phyloP scores from a whole-genome alignment of 2,888 invertebrate genomes.

The Anodontia alba region DNA sequence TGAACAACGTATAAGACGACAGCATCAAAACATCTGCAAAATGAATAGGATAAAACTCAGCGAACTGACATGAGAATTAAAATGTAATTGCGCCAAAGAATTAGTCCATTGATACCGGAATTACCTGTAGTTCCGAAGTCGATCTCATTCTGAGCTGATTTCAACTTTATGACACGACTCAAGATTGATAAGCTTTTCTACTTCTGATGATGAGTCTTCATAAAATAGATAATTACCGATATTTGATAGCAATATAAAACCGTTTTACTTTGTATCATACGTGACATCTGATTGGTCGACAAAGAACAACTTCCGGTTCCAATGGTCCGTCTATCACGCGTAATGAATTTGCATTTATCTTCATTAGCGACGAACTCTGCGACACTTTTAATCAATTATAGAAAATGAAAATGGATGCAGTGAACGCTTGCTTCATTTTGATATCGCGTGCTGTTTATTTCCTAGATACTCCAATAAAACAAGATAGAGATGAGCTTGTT shows the following conservation, averaged over 20 bases:
- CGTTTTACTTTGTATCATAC: conserved; percentile 42
- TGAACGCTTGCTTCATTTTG: conserved; percentile 12
- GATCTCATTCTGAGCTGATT: conserved; percentile 45
- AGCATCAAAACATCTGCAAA: not conserved
- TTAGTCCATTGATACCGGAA: conserved; percentile 38
- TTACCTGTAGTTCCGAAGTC: conserved; percentile 48
- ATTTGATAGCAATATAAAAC: conserved; percentile 47
- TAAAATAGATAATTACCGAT: conserved; percentile 46
- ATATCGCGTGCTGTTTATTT: conserved; percentile 23
- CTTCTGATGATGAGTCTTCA: conserved; percentile 29
- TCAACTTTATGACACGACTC: conserved; percentile 43
- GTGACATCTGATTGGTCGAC: conserved; percentile 41
- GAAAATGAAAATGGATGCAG: conserved; percentile 19
- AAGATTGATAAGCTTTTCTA: conserved; percentile 47
- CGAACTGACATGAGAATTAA: conserved; percentile 3
- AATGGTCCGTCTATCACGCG: conserved; percentile 46
- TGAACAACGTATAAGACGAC: no score
- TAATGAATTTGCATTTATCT: conserved; percentile 53
- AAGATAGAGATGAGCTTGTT: conserved; percentile 18
- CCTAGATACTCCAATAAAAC: conserved; percentile 9
- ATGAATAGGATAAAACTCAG: not conserved
- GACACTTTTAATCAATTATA: conserved; percentile 50
- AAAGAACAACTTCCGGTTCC: conserved; percentile 48
- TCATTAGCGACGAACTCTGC: conserved; percentile 34
- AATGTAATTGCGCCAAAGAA: conserved; percentile 12